Base-by-base conservation (phyloP, 2,113 vertebrate species). In the Tragulus kanchil region DNA sequence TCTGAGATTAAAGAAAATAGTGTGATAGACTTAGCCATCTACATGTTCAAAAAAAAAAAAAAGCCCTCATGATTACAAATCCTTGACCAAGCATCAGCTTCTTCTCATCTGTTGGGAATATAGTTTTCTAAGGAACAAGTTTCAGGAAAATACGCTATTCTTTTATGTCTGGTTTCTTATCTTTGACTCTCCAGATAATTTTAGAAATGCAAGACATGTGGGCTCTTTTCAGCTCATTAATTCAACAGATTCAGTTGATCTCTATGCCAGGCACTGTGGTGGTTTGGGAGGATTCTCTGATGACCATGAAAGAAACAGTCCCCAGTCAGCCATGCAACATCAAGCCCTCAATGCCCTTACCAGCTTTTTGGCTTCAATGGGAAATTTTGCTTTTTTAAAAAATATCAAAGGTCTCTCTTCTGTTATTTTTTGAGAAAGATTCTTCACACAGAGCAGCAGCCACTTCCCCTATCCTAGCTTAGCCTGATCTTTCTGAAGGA, bases 131-230 rank as follows among this genome's bases (percentile, higher is more conserved):
- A 85, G 56, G 31, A 75, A 54, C 16, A 92, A 19, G 62, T 73
- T 96, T 54, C 58, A 69, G 58, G n/a, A 67, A 84, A n/a, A 79
- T 77, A 15, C 19, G 21, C 21, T 59, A 8, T 64, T 94, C 42
- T 95, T 94, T 67, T 61, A 96, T 84, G 8, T 42, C n/a, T 67
- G 14, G 8, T 78, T 90, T 95, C 19, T 95, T 88, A 77, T 23
- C 67, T 96, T 42, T 90, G 77, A 82, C n/a, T 79, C 64, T 90
- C 42, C n/a, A 31, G 48, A 12, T 1, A 69, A 25, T 25, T 69
- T 61, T 92, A 58, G 17, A 96, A 83, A 61, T 17, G 7, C 6
- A 90, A 14, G 23, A 16, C 36, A 25, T 64, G 42, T 75, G 8
- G 25, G 4, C 25, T 54, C 36, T 50, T 90, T 88, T 48, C 10